These are phyloP conservation scores for Xenus cinereus DNA, from an alignment of 2,113 vertebrate genomes.

Conservation along the genomic window DNA sequence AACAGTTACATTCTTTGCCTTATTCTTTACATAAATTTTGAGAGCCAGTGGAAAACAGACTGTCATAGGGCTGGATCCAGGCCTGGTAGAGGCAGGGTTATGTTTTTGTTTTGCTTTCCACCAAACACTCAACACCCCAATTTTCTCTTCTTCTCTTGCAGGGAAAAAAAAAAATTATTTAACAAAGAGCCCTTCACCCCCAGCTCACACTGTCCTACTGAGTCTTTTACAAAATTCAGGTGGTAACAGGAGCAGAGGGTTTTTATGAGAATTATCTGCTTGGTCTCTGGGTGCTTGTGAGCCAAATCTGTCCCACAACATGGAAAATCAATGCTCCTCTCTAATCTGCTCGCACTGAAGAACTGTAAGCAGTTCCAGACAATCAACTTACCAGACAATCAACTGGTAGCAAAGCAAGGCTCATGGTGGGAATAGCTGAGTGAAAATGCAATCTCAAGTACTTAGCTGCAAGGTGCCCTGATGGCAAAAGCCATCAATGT, in stretches of 20 bases:
- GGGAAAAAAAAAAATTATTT: not conserved
- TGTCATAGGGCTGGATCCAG: constrained; percentile 1
- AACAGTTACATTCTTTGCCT: constrained; percentile 4
- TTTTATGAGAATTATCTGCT: not conserved
- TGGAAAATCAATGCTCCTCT: not conserved
- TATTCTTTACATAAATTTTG: constrained; percentile 32
- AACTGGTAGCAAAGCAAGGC: not conserved
- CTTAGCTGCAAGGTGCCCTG: not conserved
- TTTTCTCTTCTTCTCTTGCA: not conserved
- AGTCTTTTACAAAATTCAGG: not conserved
- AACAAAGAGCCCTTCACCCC: not conserved
- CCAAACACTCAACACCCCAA: not conserved
- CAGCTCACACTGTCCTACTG: not conserved
- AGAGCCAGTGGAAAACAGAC: constrained; percentile 31
- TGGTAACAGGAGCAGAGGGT: not conserved
- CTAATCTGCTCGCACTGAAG: not conserved
- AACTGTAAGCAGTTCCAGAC: not conserved
- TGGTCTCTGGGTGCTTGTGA: not conserved
- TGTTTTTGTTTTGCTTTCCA: constrained; percentile 43
- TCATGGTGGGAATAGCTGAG: not conserved
- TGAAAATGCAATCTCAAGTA: not conserved
- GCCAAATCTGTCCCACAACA: not conserved
- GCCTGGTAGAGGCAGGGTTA: not conserved
- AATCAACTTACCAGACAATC: not conserved
- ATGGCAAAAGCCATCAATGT: not conserved